Conservation (phyloP, 2,888 invertebrate genomes). For the Acanthosepion pharaonis region DNA sequence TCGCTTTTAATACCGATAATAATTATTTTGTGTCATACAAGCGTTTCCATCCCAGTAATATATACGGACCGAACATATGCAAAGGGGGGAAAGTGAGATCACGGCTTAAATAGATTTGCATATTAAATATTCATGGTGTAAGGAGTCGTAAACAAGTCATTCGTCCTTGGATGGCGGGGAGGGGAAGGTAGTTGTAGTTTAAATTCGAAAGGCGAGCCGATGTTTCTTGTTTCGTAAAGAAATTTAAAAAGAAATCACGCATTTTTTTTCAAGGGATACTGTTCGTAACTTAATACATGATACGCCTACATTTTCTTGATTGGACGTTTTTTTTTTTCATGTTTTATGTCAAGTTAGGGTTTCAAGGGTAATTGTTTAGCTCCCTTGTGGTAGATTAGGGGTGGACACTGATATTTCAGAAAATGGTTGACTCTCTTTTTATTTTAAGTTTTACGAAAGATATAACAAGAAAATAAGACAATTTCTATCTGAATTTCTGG, state of each 20-base stretch:
- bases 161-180: background rate
- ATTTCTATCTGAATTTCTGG: no score
- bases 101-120: background rate
- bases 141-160: background rate
- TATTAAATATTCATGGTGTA: background rate
- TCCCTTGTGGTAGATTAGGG: background rate
- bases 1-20: background rate
- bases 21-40: background rate
- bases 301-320: no score
- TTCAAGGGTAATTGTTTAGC: background rate
- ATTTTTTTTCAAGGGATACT: background rate
- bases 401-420: background rate
- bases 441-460: background rate
- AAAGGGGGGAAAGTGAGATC: background rate
- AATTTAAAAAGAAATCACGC: background rate
- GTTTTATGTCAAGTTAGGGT: background rate
- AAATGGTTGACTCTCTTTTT: background rate
- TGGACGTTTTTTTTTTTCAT: background rate
- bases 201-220: background rate
- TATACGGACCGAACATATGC: background rate
- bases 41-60: slow-evolving; percentile 4
- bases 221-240: background rate
- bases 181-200: background rate
- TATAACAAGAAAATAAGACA: background rate
- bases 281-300: background rate